Conservation (phyloP, 2,113 vertebrate species). For the Anguilla japonica region DNA sequence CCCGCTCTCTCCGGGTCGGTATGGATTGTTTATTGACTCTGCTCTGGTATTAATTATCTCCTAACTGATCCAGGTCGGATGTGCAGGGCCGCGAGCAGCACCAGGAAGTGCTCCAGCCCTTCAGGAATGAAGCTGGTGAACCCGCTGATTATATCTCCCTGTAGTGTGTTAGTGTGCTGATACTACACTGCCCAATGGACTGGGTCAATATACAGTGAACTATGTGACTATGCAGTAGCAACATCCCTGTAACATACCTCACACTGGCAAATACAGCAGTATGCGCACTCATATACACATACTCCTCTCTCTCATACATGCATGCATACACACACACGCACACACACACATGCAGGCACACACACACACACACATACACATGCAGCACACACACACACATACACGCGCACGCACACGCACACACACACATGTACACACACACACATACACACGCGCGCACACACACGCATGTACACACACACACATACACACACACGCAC, state of each 20-base stretch:
- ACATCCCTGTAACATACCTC: neutral
- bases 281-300: too few relatives aligned
- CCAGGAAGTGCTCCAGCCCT: neutral
- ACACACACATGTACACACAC: too few relatives aligned
- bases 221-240: too few relatives aligned
- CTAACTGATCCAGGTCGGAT: constrained; percentile 1
- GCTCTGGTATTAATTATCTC: constrained; percentile 14
- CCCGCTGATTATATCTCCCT: neutral
- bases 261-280: neutral
- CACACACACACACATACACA: neutral
- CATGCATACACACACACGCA: neutral
- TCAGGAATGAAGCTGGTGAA: neutral
- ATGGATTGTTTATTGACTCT: constrained; percentile 23
- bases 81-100: neutral
- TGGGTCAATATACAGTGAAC: neutral
- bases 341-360: neutral
- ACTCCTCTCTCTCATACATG: too few relatives aligned
- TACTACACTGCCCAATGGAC: neutral
- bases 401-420: too few relatives aligned
- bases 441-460: too few relatives aligned
- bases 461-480: too few relatives aligned
- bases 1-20: neutral
- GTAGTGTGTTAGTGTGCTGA: neutral
- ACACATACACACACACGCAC: too few relatives aligned
- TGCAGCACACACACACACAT: too few relatives aligned